Conservation (phyloP, 2,113 vertebrate species). For the Syrmaticus mikado region DNA sequence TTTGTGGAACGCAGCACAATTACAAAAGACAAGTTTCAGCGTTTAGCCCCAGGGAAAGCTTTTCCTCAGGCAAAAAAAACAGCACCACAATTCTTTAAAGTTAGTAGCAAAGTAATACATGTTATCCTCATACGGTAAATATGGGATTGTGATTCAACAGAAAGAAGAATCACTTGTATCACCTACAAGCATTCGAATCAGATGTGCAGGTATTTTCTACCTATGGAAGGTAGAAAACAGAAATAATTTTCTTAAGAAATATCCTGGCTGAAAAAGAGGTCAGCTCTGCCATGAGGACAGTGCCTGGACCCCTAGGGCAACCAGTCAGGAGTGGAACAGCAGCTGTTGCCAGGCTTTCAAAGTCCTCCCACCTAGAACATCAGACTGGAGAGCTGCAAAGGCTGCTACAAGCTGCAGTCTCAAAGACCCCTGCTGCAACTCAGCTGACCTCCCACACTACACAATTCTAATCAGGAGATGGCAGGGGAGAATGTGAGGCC, state of each 20-base stretch:
- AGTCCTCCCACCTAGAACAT: not conserved
- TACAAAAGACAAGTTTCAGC: not conserved
- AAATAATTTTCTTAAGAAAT: not conserved
- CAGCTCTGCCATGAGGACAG: not conserved
- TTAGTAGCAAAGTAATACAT: not conserved
- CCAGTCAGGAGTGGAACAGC: not conserved
- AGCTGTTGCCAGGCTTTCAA: not conserved
- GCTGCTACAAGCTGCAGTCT: not conserved
- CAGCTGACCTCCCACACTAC: not conserved
- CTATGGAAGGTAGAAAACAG: not conserved
- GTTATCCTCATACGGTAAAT: accelerated
- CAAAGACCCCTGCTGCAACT: not conserved
- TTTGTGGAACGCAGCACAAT: not conserved
- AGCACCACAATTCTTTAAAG: not conserved
- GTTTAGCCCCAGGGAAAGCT: not conserved
- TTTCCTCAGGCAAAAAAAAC: not conserved
- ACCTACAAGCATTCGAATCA: not conserved
- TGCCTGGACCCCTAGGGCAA: not conserved
- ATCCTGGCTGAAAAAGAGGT: not conserved
- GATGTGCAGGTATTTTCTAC: not conserved
- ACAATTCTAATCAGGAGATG: not conserved
- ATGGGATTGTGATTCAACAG: not conserved
- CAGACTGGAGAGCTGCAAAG: not conserved
- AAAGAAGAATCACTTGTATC: accelerated
- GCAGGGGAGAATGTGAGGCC: not conserved